Evolutionary conservation across 2,888 invertebrate genomes (phyloP).

Genomic region (Alloscopus bannaensis): DNA sequence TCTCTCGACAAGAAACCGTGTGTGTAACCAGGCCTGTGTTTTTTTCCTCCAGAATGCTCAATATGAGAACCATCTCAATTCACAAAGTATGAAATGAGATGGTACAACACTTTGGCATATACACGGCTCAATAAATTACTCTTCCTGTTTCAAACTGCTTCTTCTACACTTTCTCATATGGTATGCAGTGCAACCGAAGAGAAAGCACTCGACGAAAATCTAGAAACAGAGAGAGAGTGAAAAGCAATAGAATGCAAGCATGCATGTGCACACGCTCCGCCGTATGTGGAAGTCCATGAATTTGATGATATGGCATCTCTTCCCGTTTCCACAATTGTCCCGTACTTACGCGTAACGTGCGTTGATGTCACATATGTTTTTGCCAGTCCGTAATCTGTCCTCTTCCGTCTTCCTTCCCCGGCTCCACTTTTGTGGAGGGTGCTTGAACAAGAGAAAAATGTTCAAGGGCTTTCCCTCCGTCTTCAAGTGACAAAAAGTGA

Average conservation of each 20-base stretch:
- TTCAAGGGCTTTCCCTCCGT: conserved; percentile 34
- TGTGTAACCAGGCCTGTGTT: background rate
- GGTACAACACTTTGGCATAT: conserved; percentile 65
- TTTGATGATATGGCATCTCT: background rate
- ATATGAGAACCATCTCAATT: no score
- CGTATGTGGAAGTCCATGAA: background rate
- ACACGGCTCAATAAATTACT: conserved; percentile 66
- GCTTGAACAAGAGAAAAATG: conserved; percentile 34
- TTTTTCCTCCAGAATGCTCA: no score
- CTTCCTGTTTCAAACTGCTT: conserved; percentile 8
- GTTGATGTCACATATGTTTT: background rate
- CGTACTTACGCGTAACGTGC: background rate
- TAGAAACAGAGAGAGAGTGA: background rate
- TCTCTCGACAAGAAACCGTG: background rate
- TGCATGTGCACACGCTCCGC: conserved; percentile 17
- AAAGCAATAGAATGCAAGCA: conserved; percentile 15
- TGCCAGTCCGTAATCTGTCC: background rate
- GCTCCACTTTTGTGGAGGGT: conserved; percentile 27
- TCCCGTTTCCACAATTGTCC: background rate
- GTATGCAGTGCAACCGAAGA: background rate
- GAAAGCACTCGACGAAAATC: background rate
- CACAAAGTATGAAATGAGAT: conserved; percentile 31
- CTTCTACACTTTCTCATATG: conserved; percentile 2
- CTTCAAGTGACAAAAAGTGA: background rate
- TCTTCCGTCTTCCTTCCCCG: conserved; percentile 4